phyloP scores from a whole-genome alignment of 1,140 invertebrate species.

The Aphelinus certus region DNA sequence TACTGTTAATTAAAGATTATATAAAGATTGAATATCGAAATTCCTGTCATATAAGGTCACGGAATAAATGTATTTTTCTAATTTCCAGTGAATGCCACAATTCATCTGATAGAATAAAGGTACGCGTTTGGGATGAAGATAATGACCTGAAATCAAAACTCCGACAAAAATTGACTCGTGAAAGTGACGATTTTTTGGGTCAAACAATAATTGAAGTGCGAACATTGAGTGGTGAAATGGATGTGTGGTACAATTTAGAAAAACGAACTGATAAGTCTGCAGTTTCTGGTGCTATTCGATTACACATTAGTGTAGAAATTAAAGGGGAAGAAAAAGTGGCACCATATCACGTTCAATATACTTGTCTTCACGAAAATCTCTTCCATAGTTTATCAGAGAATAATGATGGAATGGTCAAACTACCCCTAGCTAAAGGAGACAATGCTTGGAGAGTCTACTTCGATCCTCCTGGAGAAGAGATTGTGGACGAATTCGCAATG shows the following conservation, averaged over 20 bases:
- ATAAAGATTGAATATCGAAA: no score
- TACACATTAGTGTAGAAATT: slow-evolving; percentile 99
- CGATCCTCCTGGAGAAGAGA: slow-evolving; percentile 96
- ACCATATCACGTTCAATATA: slow-evolving; percentile 99
- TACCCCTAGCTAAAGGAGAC: slow-evolving; percentile 93
- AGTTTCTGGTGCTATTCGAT: slow-evolving; percentile 96
- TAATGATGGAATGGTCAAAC: slow-evolving; percentile 87
- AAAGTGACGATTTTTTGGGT: slow-evolving; percentile 98
- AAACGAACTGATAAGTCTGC: slow-evolving; percentile 99
- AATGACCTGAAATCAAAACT: slow-evolving; percentile 99
- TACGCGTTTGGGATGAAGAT: slow-evolving; percentile 99
- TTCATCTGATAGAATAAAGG: slow-evolving; percentile 99
- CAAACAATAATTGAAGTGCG: slow-evolving; percentile 99
- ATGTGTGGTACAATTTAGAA: slow-evolving; percentile 99
- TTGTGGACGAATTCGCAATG: slow-evolving; percentile 99
- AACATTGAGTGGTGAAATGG: slow-evolving; percentile 98
- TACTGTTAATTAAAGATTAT: no score
- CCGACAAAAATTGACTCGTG: slow-evolving; percentile 94
- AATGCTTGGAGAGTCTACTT: slow-evolving; percentile 99
- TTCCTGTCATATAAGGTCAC: no score
- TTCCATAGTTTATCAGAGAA: slow-evolving; percentile 97
- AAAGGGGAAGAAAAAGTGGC: slow-evolving; percentile 99
- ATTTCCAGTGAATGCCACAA: slow-evolving; percentile 95
- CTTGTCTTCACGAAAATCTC: slow-evolving; percentile 98
- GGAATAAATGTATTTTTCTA: not conserved